phyloP scores from a whole-genome alignment of 2,113 vertebrate species.

The Muntiacus reevesi region DNA sequence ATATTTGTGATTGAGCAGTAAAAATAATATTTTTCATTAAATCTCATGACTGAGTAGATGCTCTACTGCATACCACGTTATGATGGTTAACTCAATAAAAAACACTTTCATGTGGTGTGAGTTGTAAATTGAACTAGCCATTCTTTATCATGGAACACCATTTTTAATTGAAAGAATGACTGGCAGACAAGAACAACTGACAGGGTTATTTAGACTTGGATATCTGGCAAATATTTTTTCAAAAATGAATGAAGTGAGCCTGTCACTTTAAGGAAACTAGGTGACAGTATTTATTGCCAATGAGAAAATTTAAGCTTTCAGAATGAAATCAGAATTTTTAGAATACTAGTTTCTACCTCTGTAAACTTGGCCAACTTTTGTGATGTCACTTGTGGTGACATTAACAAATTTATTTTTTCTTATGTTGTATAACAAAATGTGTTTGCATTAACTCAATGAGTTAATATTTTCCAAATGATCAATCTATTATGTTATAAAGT shows the following conservation, averaged over 20 bases:
- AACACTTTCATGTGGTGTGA: background rate
- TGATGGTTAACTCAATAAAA: background rate
- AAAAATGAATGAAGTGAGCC: background rate
- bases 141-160: background rate
- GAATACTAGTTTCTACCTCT: background rate
- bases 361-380: background rate
- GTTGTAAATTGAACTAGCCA: background rate
- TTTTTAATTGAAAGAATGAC: background rate
- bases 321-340: background rate
- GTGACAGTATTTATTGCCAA: background rate
- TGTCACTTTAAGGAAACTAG: background rate
- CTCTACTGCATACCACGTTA: background rate
- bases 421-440: background rate
- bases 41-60: background rate
- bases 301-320: background rate
- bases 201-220: background rate
- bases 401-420: background rate
- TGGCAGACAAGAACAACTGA: background rate
- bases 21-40: background rate
- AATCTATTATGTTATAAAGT: background rate
- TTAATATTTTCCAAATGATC: background rate
- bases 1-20: background rate
- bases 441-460: background rate
- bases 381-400: background rate
- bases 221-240: background rate